These are phyloP conservation scores for Epinephelus fuscoguttatus DNA, from an alignment of 2,113 vertebrate genomes.

Conservation along the genomic window DNA sequence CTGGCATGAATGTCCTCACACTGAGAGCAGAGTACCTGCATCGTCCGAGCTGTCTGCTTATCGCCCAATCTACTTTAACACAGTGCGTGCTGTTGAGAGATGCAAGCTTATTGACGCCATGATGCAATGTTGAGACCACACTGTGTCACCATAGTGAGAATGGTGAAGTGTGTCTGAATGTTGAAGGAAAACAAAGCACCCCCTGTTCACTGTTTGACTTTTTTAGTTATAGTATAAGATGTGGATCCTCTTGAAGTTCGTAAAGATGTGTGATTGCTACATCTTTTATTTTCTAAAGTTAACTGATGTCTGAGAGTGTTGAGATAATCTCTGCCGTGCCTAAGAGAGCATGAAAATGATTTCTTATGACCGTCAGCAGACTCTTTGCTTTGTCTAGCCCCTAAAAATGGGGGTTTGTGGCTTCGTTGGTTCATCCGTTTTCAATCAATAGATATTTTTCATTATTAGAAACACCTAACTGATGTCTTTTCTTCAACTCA, in stretches of 20 bases:
- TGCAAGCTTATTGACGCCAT: neutral
- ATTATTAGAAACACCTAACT: neutral
- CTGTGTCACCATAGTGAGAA: neutral
- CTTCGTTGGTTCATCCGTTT: neutral
- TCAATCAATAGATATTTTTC: neutral
- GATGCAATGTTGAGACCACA: constrained; percentile 6
- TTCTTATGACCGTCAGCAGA: neutral
- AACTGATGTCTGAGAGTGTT: neutral
- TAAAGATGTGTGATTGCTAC: neutral
- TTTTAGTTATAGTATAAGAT: neutral
- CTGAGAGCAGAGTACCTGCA: constrained; percentile 41
- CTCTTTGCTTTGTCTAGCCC: neutral
- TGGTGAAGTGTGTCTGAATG: neutral
- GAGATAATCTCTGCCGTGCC: neutral
- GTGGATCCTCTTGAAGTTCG: neutral
- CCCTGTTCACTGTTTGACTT: neutral
- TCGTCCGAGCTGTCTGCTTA: constrained; percentile 12
- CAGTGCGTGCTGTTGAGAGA: constrained; percentile 16
- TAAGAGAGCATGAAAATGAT: neutral
- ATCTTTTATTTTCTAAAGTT: neutral
- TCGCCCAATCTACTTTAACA: neutral
- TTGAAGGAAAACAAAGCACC: neutral
- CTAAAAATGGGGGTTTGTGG: neutral
- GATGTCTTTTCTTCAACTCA: neutral
- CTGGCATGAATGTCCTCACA: constrained; percentile 12